Conservation (phyloP, 2,113 vertebrate species). For the Myotis brandtii region DNA sequence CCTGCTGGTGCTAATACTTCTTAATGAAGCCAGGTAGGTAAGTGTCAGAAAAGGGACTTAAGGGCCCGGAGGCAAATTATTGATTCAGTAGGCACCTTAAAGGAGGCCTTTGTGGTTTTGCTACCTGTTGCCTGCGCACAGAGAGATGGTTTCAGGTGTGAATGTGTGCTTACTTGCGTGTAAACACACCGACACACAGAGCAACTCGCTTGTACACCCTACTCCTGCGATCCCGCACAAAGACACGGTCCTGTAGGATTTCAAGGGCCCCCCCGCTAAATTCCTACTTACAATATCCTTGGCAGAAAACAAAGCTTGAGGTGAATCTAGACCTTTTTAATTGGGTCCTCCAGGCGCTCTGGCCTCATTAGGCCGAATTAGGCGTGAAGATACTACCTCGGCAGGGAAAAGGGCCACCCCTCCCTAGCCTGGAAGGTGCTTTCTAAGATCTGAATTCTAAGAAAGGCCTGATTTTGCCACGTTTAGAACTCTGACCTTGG, state of each 20-base stretch:
- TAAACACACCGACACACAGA: not conserved
- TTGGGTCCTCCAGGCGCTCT: not conserved
- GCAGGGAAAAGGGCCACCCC: not conserved
- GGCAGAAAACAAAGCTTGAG: constrained; percentile 26
- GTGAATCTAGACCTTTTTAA: constrained; percentile 26
- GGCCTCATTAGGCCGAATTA: constrained; percentile 49
- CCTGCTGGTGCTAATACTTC: not conserved
- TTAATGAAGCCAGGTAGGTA: not conserved
- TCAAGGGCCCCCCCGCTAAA: constrained; percentile 16
- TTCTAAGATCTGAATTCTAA: constrained; percentile 26
- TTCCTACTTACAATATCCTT: not conserved
- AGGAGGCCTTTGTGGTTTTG: not conserved
- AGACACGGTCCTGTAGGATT: not conserved
- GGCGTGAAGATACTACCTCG: not conserved
- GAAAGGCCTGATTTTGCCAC: not conserved
- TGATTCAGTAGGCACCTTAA: not conserved
- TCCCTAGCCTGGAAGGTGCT: not conserved
- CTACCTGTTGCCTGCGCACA: not conserved
- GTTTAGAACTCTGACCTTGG: not conserved
- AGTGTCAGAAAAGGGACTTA: not conserved
- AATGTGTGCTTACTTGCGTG: accelerated
- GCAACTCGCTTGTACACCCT: accelerated
- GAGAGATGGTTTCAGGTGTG: not conserved
- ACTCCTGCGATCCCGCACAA: not conserved
- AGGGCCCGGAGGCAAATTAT: not conserved